phyloP scores from a whole-genome alignment of 2,797 vertebrate species.

The Coluber constrictor region DNA sequence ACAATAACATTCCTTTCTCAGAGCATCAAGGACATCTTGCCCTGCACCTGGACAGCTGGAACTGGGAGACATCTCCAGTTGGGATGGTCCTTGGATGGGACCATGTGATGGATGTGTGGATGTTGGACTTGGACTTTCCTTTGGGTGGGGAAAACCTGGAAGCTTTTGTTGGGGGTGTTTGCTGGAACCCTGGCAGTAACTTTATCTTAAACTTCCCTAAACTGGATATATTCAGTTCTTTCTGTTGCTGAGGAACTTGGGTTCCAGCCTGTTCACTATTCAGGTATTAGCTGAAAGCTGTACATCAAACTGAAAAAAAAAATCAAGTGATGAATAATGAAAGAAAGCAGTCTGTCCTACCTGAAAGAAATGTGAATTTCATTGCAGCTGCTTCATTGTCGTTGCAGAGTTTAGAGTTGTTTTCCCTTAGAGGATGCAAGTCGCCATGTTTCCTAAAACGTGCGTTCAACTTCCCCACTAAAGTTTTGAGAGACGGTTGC shows the following conservation, averaged over 20 bases:
- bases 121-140: too few relatives aligned
- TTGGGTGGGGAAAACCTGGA: too few relatives aligned
- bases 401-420: neutral
- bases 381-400: neutral
- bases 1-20: too few relatives aligned
- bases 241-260: neutral
- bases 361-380: neutral
- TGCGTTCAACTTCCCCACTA: neutral
- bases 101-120: too few relatives aligned
- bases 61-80: too few relatives aligned
- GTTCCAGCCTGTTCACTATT: neutral
- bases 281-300: neutral
- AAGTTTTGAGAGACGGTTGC: neutral
- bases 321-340: neutral
- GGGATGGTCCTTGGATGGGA: too few relatives aligned
- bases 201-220: neutral
- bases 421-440: neutral
- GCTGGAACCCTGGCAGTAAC: neutral
- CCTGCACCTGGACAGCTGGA: too few relatives aligned
- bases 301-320: neutral
- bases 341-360: neutral
- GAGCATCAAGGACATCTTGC: too few relatives aligned
- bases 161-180: too few relatives aligned
- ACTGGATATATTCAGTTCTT: neutral
- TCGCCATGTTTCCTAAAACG: neutral